phyloP scores from a whole-genome alignment of 92 coral and sea anemone genomes.

The Nematostella vectensis region DNA sequence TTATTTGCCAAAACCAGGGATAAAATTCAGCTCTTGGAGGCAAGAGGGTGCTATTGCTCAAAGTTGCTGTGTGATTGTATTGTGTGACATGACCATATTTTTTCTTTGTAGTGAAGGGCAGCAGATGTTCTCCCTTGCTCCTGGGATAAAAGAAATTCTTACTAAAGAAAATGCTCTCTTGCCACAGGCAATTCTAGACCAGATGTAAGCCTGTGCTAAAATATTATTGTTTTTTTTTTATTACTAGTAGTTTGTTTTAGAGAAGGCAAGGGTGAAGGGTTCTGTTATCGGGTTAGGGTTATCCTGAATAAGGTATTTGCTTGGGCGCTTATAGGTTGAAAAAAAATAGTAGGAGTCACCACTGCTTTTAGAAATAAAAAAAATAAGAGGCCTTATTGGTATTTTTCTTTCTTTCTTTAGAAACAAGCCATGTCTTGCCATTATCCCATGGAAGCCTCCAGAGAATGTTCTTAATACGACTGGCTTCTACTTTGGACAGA shows the following conservation, averaged over 20 bases:
- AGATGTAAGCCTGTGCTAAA: too few relatives aligned
- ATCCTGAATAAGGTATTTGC: too few relatives aligned
- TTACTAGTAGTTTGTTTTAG: neutral
- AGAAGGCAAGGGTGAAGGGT: neutral
- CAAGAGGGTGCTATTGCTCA: too few relatives aligned
- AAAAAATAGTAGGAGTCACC: too few relatives aligned
- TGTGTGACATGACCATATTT: neutral
- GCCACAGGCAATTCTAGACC: constrained; percentile 63
- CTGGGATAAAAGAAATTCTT: constrained; percentile 49
- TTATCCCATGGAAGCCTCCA: constrained; percentile 90
- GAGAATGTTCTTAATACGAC: constrained; percentile 20
- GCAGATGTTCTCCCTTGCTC: constrained; percentile 43
- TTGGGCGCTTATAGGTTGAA: too few relatives aligned
- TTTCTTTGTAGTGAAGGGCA: constrained; percentile 12
- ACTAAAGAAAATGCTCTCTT: constrained; percentile 35
- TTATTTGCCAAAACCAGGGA: too few relatives aligned
- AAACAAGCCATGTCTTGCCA: constrained; percentile 81
- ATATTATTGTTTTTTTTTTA: constrained; percentile 1
- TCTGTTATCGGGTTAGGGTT: too few relatives aligned
- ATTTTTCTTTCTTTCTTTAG: constrained; percentile 13
- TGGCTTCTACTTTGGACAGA: neutral
- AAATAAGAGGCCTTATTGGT: too few relatives aligned
- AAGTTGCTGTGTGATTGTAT: neutral
- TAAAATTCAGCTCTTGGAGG: too few relatives aligned
- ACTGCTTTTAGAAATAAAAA: too few relatives aligned